Evolutionary conservation across 2,113 vertebrate species (phyloP).

Genomic region (Maccullochella peelii): DNA sequence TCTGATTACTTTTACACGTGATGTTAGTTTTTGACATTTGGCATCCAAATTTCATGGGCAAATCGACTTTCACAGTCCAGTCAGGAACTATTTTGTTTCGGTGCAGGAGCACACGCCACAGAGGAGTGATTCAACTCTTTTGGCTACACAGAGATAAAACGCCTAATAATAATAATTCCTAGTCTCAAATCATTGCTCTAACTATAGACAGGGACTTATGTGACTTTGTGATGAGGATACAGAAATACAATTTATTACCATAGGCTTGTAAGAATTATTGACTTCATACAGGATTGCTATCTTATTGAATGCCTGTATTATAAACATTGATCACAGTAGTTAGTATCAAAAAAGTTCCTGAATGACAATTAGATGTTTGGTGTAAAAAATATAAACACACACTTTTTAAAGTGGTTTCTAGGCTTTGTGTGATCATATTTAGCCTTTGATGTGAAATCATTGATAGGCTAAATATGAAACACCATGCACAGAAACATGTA

Average conservation of each 20-base stretch:
- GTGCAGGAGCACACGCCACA: not conserved
- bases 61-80: not conserved
- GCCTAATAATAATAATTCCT: not conserved
- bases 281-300: not conserved
- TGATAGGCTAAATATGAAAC: not conserved
- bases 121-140: not conserved
- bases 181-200: not conserved
- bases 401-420: not conserved
- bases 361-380: not conserved
- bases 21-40: not conserved
- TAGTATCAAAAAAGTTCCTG: not conserved
- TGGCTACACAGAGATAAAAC: conserved; percentile 1
- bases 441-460: not conserved
- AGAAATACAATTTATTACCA: not conserved
- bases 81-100: not conserved
- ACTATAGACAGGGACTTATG: not conserved
- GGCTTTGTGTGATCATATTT: not conserved
- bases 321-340: not conserved
- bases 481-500: not conserved
- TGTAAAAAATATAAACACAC: not conserved
- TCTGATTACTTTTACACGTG: not conserved
- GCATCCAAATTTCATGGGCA: not conserved
- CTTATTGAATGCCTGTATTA: not conserved
- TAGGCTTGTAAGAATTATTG: not conserved
- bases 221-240: not conserved